These are phyloP conservation scores for Rhagium mordax DNA, from an alignment of 2,888 invertebrate genomes.

Conservation along the genomic window DNA sequence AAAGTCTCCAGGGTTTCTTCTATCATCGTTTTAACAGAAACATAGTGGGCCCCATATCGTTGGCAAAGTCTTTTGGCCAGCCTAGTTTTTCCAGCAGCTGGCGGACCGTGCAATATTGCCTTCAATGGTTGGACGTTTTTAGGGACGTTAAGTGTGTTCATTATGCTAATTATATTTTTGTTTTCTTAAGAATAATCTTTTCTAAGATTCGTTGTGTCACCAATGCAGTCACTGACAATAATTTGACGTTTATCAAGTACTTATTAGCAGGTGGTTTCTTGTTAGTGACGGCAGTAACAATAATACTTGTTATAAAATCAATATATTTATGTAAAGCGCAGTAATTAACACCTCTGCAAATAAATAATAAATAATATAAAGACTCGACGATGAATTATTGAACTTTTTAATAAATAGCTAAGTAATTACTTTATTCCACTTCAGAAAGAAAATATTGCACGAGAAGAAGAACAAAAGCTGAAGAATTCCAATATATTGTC, in stretches of 20 bases:
- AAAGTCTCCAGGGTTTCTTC: slow-evolving; percentile 73
- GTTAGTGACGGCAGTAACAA: no score
- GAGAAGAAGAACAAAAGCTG: no score
- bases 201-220: background rate
- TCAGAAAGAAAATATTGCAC: no score
- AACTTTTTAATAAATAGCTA: no score
- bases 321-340: no score
- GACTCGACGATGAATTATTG: no score
- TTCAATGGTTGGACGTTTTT: slow-evolving; percentile 73
- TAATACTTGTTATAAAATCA: no score
- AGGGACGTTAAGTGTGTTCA: background rate
- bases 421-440: no score
- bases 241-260: background rate
- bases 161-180: background rate
- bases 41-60: slow-evolving; percentile 74
- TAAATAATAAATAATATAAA: no score
- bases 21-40: slow-evolving; percentile 73
- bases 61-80: slow-evolving; percentile 74
- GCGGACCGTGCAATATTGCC: slow-evolving; percentile 77
- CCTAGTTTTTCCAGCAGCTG: slow-evolving; percentile 77
- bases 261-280: background rate
- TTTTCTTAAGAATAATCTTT: background rate
- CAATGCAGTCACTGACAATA: background rate
- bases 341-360: no score
- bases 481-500: no score